Conservation (phyloP, 1,140 invertebrate species). For the Drosophila pseudoobscura region DNA sequence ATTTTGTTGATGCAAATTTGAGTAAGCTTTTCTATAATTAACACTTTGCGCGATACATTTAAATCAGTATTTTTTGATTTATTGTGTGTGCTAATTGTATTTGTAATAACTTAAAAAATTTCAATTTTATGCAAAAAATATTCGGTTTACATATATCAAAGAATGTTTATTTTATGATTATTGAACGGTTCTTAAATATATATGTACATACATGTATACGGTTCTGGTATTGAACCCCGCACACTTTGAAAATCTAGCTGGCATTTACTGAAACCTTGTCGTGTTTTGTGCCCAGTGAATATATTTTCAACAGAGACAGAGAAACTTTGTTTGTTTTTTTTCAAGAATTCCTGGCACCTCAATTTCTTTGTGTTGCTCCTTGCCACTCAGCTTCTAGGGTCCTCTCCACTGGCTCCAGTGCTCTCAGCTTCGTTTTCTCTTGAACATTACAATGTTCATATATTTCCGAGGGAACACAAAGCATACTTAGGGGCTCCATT, state of each 20-base stretch:
- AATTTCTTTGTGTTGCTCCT: not conserved
- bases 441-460: conserved; percentile 29
- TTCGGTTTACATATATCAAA: no score
- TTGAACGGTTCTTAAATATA: no score
- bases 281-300: no score
- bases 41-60: no score
- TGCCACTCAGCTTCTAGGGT: conserved; percentile 5
- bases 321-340: not conserved
- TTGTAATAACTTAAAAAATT: not conserved
- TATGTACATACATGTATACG: no score
- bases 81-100: no score
- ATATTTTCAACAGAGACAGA: no score
- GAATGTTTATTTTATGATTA: no score
- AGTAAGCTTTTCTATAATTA: not conserved
- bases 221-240: no score
- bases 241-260: no score
- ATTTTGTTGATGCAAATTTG: conserved; percentile 3
- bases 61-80: no score
- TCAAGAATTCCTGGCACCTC: not conserved
- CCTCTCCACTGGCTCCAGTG: conserved; percentile 1
- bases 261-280: no score
- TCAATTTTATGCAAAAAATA: not conserved
- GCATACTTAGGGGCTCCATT: conserved; percentile 51
- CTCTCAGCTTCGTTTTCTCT: not conserved
- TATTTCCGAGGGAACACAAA: conserved; percentile 32